Percentiles rank a stretch among this genome's conserved stretches.
phyloP scores from a whole-genome alignment of 2,113 vertebrate species.

The Pelecanus crispus region DNA sequence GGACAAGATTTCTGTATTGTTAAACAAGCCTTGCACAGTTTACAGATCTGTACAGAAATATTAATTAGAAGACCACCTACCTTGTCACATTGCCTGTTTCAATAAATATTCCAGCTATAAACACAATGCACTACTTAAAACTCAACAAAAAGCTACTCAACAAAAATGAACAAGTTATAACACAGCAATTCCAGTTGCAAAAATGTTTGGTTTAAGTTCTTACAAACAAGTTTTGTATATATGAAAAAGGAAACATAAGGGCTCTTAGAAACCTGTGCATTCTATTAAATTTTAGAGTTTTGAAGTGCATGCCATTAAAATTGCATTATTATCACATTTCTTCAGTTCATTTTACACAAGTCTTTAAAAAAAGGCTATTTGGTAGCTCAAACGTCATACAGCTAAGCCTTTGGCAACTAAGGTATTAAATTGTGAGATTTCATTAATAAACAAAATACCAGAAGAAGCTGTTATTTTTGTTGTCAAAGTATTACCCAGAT shows the following conservation, averaged over 20 bases:
- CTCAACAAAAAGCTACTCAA: background rate
- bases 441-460: background rate
- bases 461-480: background rate
- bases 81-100: conserved; percentile 1
- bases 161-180: background rate
- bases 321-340: background rate
- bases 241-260: background rate
- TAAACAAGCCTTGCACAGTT: conserved; percentile 55
- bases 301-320: background rate
- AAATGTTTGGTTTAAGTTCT: background rate
- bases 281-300: background rate
- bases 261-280: background rate
- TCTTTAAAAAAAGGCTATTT: background rate
- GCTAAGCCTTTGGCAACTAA: background rate
- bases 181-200: background rate
- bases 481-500: background rate
- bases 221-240: background rate
- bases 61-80: conserved; percentile 65
- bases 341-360: background rate
- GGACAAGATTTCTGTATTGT: conserved; percentile 24
- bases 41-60: conserved; percentile 47
- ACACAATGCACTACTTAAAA: conserved; percentile 1
- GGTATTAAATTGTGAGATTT: background rate
- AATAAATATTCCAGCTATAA: conserved; percentile 41
- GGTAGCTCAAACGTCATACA: background rate